Evolutionary conservation across 2,113 vertebrate genomes (phyloP).

Genomic region (Caloenas nicobarica): DNA sequence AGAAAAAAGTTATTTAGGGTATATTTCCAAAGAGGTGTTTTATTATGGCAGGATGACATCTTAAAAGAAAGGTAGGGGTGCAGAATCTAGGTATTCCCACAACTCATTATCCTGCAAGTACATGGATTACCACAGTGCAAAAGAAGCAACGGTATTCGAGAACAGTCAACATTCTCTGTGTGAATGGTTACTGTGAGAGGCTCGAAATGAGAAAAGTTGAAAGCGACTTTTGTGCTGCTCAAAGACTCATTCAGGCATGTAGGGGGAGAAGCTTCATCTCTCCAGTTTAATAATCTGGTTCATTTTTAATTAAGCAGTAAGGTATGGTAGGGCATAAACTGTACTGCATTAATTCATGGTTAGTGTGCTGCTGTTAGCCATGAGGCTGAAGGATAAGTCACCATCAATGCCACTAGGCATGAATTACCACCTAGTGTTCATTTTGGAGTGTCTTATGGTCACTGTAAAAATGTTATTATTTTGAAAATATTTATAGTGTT

Average conservation of each 20-base stretch:
- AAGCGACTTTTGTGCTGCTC: background rate
- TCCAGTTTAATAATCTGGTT: constrained; percentile 34
- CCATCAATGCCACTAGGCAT: background rate
- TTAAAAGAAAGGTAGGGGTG: background rate
- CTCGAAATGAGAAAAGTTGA: constrained; percentile 12
- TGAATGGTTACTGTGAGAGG: background rate
- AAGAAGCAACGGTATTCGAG: background rate
- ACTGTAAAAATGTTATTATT: background rate
- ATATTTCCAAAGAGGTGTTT: background rate
- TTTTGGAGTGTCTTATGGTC: background rate
- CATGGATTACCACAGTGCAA: background rate
- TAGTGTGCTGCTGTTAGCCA: background rate
- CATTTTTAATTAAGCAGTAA: constrained; percentile 57
- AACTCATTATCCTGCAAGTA: constrained; percentile 32
- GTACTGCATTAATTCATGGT: background rate
- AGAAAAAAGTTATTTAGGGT: background rate
- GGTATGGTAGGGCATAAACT: background rate
- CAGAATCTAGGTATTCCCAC: background rate
- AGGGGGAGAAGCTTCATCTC: background rate
- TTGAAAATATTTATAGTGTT: background rate
- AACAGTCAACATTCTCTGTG: constrained; percentile 38
- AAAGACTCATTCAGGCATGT: constrained; percentile 4
- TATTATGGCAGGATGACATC: background rate
- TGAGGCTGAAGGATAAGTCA: constrained; percentile 1
- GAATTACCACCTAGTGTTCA: background rate